These are phyloP conservation scores for Tragelaphus scriptus DNA, from an alignment of 2,113 vertebrate species.

Conservation along the genomic window DNA sequence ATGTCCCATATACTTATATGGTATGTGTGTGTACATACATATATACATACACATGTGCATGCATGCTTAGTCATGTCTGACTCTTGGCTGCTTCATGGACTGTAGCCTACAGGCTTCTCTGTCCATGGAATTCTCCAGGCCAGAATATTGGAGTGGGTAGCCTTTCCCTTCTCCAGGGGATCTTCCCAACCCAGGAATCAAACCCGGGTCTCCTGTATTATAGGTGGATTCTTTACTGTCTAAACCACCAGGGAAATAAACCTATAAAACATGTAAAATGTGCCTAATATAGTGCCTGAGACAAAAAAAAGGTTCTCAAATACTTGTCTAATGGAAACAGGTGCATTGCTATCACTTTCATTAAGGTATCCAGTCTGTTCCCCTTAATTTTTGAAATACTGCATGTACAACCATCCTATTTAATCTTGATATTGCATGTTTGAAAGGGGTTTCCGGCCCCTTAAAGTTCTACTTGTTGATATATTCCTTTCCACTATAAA, in stretches of 20 bases:
- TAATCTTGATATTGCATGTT: neutral
- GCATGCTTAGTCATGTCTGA: neutral
- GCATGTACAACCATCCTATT: neutral
- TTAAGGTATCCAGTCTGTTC: neutral
- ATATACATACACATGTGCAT: neutral
- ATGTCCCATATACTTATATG: neutral
- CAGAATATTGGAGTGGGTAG: neutral
- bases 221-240: neutral
- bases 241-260: neutral
- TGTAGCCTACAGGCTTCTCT: neutral
- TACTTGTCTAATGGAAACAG: neutral
- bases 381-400: neutral
- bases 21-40: rapidly evolving
- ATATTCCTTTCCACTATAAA: neutral
- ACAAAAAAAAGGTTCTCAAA: neutral
- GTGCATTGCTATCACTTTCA: neutral
- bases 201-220: neutral
- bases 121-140: neutral
- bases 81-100: neutral
- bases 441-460: neutral
- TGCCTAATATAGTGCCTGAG: neutral
- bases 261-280: neutral
- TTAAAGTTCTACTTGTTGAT: neutral
- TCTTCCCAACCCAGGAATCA: neutral
- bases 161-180: neutral